These are phyloP conservation scores for Antennarius maculatus DNA, from an alignment of 2,797 vertebrate genomes.

Conservation along the genomic window DNA sequence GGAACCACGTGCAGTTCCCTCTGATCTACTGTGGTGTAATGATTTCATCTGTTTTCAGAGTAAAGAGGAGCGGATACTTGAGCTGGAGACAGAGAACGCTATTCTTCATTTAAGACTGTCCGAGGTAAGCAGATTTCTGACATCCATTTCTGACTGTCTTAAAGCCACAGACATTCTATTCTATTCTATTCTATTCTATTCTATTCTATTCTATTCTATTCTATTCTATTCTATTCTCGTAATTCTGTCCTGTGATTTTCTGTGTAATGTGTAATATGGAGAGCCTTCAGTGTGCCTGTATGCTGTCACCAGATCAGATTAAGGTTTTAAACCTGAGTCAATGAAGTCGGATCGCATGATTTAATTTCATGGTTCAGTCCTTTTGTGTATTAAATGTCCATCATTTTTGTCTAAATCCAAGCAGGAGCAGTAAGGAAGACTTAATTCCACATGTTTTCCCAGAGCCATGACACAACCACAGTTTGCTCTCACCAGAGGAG, in stretches of 20 bases:
- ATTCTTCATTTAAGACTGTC: slow-evolving; percentile 86
- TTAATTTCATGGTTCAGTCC: too few species aligned
- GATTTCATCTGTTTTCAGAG: slow-evolving; percentile 63
- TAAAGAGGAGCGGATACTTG: slow-evolving; percentile 88
- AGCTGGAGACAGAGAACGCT: slow-evolving; percentile 88
- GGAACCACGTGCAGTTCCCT: too few species aligned
- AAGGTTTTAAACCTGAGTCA: too few species aligned
- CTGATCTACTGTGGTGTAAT: too few species aligned
- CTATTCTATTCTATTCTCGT: not conserved
- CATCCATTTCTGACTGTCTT: slow-evolving; percentile 17
- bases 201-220: too few species aligned
- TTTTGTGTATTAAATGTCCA: not conserved
- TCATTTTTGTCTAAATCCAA: too few species aligned
- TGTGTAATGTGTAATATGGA: not conserved
- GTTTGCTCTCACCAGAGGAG: too few species aligned
- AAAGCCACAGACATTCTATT: not conserved
- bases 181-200: not conserved
- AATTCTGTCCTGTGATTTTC: not conserved
- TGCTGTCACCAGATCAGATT: not conserved
- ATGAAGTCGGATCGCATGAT: too few species aligned
- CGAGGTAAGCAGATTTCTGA: slow-evolving; percentile 76
- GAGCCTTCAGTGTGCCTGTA: too few species aligned
- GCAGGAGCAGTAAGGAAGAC: too few species aligned
- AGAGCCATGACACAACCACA: too few species aligned
- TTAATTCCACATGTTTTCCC: too few species aligned